Conservation (phyloP, 2,797 vertebrate genomes). For the Pipistrellus kuhlii region DNA sequence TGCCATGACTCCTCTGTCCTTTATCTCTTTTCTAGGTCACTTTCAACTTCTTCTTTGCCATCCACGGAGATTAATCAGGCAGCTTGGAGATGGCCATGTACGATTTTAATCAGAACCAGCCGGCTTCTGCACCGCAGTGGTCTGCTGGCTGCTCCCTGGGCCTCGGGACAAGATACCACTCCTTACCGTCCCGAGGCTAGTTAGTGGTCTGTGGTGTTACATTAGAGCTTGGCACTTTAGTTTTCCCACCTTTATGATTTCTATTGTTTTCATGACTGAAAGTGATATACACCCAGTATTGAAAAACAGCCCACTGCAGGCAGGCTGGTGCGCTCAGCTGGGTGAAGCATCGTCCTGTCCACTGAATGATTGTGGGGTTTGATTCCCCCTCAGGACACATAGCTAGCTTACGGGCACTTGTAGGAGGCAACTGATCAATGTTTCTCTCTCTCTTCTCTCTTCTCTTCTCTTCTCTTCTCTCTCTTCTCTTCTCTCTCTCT, state of each 20-base stretch:
- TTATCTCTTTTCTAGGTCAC: conserved; percentile 71
- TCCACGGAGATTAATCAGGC: conserved; percentile 56
- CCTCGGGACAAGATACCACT: neutral
- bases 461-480: too few relatives aligned
- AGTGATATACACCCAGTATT: neutral
- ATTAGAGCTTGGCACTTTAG: neutral
- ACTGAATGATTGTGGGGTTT: neutral
- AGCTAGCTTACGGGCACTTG: neutral
- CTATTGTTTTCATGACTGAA: conserved; percentile 19
- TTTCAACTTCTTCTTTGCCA: conserved; percentile 61
- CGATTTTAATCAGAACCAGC: conserved; percentile 17
- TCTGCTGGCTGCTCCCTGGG: neutral
- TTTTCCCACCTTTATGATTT: neutral
- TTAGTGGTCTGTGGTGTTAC: neutral
- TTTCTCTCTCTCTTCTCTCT: neutral
- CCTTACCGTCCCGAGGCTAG: neutral
- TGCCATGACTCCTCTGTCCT: conserved; percentile 38
- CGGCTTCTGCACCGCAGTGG: neutral
- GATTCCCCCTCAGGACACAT: neutral
- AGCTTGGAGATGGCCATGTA: neutral
- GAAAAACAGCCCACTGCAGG: neutral
- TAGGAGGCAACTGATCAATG: neutral
- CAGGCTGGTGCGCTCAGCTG: neutral
- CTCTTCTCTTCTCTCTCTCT: too few relatives aligned
- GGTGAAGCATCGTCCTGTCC: neutral